A percentile compares a stretch with the other conserved stretches of the same genome.
Conservation (phyloP, 2,797 vertebrate species). For the Myioborus melanocephalus region DNA sequence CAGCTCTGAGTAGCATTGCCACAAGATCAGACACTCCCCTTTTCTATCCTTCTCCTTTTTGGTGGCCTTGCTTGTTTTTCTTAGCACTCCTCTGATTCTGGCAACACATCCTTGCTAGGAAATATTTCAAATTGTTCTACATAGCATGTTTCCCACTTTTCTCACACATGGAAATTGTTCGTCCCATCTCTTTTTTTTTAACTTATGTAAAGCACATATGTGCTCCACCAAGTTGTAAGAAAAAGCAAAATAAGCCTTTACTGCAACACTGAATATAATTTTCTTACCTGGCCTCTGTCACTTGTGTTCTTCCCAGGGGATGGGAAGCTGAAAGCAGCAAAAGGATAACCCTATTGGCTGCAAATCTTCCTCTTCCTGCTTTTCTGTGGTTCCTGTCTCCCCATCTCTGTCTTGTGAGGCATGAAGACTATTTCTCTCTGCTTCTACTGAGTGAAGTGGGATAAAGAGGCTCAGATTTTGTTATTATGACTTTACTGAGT, state of each 20-base stretch:
- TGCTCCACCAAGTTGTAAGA: background rate
- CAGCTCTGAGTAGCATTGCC: fast-evolving
- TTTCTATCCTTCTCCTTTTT: background rate
- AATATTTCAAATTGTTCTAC: background rate
- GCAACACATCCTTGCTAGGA: background rate
- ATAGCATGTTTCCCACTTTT: background rate
- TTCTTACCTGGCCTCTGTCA: background rate
- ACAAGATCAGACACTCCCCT: background rate
- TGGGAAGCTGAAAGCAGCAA: background rate
- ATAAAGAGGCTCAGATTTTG: background rate
- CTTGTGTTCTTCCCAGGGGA: background rate
- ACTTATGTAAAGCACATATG: fast-evolving
- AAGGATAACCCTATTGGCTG: background rate
- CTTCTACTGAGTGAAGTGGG: background rate
- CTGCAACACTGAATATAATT: background rate
- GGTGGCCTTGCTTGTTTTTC: background rate
- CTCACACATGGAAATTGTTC: fast-evolving
- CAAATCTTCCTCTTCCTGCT: background rate
- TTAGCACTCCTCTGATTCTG: background rate
- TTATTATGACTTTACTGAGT: background rate
- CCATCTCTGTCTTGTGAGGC: background rate
- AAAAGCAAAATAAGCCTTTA: fast-evolving
- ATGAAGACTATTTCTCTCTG: background rate
- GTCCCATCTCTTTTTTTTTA: background rate
- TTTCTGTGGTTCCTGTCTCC: background rate